Evolutionary conservation across 2,888 invertebrate species (phyloP), one percentile per base, ranked within the genome.

Genomic region (Chironomus tentans): DNA sequence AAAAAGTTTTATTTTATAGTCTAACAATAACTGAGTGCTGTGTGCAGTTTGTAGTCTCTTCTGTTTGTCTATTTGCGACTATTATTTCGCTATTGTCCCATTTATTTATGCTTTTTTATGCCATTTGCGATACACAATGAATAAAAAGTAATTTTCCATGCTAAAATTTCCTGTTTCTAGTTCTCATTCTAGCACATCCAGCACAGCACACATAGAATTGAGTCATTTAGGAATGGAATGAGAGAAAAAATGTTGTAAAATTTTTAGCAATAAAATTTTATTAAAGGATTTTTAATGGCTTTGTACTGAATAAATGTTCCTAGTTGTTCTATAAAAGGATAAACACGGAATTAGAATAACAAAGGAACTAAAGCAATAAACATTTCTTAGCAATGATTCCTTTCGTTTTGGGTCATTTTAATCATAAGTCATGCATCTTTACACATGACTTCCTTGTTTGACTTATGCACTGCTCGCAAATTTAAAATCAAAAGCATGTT

Each of bases 71-170:
- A 21, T 65, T 24, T 65, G 65, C 21, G 15, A 71, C 24, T 61
- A 56, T 71, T 24, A 65, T 71, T 50, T 71, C 38, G 7, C 38
- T 38, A 38, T 38, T 38, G 38, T 38, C 10, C 38, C 38, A 38
- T 38, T 10, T 38, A 38, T 38, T 38, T 38, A 38, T 38, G 38
- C 38, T 38, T 21, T 71, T 71, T 71, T 56, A 71, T 71, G 71
- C 71, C 71, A 71, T 71, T 71, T 71, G 24, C 71, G 21, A 71
- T 24, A 47, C 56, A 71, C 71, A 71, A 71, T 71, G 22, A n/a
- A 56, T 50, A 18, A 50, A 21, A 56, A 56, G 56, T 15, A 70
- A 47, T 70, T 70, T 47, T 70, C 18, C 48, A 70, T 70, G 70
- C 38, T 38, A 7, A 18, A 70, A 28, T 21, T 22, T 65, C 22